Conservation (phyloP, 2,797 vertebrate species). For the Macrochelys suwanniensis region DNA sequence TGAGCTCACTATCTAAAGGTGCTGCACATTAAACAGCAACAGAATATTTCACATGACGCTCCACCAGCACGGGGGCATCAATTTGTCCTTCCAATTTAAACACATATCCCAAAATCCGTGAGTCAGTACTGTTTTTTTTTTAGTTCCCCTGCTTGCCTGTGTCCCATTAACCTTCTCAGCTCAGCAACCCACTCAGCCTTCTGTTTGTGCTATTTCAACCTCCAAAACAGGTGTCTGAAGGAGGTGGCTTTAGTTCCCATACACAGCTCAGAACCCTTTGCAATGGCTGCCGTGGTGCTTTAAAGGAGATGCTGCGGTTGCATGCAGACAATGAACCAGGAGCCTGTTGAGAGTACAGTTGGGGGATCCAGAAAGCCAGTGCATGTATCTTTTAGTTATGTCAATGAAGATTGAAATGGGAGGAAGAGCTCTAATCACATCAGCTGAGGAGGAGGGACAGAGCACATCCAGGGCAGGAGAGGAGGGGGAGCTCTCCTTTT, state of each 20-base stretch:
- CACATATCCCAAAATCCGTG: neutral
- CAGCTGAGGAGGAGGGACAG: neutral
- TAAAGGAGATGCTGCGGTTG: neutral
- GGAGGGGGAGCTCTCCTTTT: neutral
- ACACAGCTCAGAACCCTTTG: neutral
- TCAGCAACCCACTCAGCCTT: neutral
- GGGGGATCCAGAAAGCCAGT: neutral
- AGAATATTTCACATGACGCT: neutral
- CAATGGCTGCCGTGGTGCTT: neutral
- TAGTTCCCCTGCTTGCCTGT: neutral
- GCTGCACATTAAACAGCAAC: fast-evolving
- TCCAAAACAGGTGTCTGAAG: neutral
- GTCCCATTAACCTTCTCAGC: neutral
- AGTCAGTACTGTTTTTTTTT: neutral
- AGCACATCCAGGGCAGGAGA: neutral
- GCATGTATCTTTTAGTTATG: neutral
- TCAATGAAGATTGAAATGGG: neutral
- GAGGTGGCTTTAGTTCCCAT: neutral
- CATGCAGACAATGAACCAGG: neutral
- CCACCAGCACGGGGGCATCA: neutral
- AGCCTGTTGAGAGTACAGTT: neutral
- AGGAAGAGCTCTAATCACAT: neutral
- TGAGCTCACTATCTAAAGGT: neutral
- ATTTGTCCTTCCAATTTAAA: neutral
- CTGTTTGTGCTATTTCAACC: neutral